These are phyloP conservation scores for Echinops telfairi DNA, from an alignment of 2,113 vertebrate species.

Conservation along the genomic window DNA sequence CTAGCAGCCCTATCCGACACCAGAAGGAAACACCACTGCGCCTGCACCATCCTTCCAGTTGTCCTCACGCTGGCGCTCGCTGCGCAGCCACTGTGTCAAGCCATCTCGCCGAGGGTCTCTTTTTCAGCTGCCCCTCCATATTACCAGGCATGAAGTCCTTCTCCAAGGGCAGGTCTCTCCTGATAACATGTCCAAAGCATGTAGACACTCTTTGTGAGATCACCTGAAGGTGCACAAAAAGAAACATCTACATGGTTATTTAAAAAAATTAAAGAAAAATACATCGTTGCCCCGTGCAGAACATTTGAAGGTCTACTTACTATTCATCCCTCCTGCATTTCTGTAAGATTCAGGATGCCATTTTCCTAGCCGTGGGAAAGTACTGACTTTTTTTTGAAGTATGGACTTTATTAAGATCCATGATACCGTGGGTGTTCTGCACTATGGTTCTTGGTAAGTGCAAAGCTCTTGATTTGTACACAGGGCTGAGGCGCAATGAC, in stretches of 20 bases:
- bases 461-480: constrained; percentile 2
- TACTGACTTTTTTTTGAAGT: neutral
- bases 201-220: constrained; percentile 68
- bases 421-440: constrained; percentile 9
- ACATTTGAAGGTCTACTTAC: constrained; percentile 3
- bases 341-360: constrained; percentile 46
- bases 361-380: constrained; percentile 15
- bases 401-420: constrained; percentile 36
- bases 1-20: no score
- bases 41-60: no score
- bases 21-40: no score
- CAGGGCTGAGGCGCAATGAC: neutral
- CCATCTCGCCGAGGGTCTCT: no score
- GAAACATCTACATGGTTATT: constrained; percentile 54
- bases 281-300: constrained; percentile 10
- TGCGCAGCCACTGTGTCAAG: no score
- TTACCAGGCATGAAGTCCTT: no score
- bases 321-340: constrained; percentile 23
- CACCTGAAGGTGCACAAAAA: constrained; percentile 73
- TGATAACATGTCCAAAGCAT: no score
- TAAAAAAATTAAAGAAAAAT: constrained; percentile 46
- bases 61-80: no score
- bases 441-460: neutral
- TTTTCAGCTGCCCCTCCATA: no score
- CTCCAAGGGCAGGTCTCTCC: no score